A percentile compares a stretch with the other conserved stretches of the same genome.
These are phyloP conservation scores for Callyntrura sp. DNA, from an alignment of 2,888 invertebrate species.

Conservation along the genomic window DNA sequence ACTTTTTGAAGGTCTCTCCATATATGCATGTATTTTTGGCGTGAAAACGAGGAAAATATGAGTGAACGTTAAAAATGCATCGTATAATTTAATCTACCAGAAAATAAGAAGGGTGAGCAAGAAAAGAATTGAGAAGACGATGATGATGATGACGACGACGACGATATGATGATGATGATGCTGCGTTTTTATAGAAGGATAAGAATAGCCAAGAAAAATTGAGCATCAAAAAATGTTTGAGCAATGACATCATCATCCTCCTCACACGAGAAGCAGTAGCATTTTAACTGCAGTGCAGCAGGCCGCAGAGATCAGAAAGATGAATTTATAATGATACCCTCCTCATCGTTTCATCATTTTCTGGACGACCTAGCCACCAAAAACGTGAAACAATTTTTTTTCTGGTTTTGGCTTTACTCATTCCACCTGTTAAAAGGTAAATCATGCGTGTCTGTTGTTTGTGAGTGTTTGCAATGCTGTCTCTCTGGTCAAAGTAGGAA, in stretches of 20 bases:
- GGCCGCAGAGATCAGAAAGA: conserved; percentile 51
- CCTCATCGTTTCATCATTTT: conserved; percentile 47
- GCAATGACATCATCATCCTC: conserved; percentile 42
- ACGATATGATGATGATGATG: neutral
- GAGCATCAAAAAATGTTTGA: conserved; percentile 24
- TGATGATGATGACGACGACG: neutral
- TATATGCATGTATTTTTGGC: conserved; percentile 10
- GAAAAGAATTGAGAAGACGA: conserved; percentile 1
- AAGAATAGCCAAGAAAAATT: neutral
- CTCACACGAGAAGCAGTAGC: neutral
- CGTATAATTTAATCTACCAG: conserved; percentile 14
- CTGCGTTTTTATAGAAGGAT: neutral
- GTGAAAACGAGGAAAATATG: conserved; percentile 27
- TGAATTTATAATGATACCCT: conserved; percentile 52
- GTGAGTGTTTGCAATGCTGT: too few relatives aligned
- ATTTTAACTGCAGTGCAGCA: conserved; percentile 1
- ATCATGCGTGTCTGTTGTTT: too few relatives aligned
- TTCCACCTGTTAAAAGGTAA: too few relatives aligned
- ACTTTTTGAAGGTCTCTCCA: conserved; percentile 35
- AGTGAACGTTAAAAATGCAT: conserved; percentile 40
- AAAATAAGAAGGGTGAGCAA: neutral
- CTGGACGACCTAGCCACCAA: conserved; percentile 67
- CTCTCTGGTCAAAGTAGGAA: too few relatives aligned
- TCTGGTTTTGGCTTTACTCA: too few relatives aligned
- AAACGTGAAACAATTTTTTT: conserved; percentile 28